phyloP scores from a whole-genome alignment of 2,113 vertebrate species.

The Lagopus leucura region DNA sequence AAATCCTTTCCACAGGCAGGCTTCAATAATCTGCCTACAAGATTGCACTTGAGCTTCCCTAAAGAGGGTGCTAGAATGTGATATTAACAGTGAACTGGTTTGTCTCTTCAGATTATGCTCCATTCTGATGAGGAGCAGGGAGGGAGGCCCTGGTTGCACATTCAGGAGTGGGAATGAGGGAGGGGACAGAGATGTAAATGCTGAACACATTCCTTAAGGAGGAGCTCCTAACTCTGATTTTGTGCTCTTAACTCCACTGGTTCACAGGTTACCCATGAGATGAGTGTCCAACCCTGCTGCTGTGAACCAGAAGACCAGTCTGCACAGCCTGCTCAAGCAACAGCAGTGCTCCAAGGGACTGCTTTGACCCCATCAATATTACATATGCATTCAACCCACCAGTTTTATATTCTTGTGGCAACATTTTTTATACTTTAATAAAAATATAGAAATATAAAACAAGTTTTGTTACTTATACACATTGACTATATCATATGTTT shows the following conservation, averaged over 20 bases:
- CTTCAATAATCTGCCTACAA: conserved; percentile 16
- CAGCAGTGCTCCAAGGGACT: neutral
- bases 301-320: neutral
- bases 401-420: too few relatives aligned
- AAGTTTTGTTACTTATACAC: too few relatives aligned
- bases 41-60: conserved; percentile 3
- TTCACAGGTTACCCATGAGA: neutral
- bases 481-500: too few relatives aligned
- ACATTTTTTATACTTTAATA: too few relatives aligned
- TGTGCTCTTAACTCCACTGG: neutral
- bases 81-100: neutral
- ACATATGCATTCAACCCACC: too few relatives aligned
- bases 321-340: neutral
- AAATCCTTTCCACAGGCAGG: conserved; percentile 12
- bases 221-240: neutral
- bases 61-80: neutral
- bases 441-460: too few relatives aligned
- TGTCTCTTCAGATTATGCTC: neutral
- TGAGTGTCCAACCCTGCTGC: neutral
- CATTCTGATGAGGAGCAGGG: neutral
- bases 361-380: too few relatives aligned
- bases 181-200: neutral
- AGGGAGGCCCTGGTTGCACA: neutral
- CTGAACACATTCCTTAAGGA: neutral
- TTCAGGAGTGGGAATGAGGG: neutral